Evolutionary conservation across 2,888 invertebrate genomes (phyloP), one percentile per base, ranked within the genome.

Genomic region (Pyrocoelia pectoralis): DNA sequence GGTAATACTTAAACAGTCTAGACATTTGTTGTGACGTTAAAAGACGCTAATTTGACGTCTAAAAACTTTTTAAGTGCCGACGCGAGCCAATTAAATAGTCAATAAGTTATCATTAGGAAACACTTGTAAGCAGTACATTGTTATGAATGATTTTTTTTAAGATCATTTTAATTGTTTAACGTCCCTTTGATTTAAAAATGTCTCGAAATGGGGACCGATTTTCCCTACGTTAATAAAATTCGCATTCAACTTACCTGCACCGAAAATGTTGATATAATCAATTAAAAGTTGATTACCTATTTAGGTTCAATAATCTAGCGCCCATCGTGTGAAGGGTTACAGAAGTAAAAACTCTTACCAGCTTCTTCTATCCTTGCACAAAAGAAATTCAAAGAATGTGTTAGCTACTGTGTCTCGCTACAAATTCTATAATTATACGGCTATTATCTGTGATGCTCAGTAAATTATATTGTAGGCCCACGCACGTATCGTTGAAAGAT

Each of bases 391-490:
- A n/a, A 58, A 50, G 58, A 63, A 58, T 63, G 63, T 63, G 54
- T 41, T 58, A 58, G 66, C 66, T 66, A 66, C 65, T 53, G 61
- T 67, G 60, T 66, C 70, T 68, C 65, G 68, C 65, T 67, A 55
- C 67, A 68, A 61, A 66, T 77, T 76, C 77, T 74, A 75, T 78
- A 79, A 79, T 79, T 78, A 79, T 71, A 76, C 73, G 73, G 77
- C 76, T 77, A 79, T 79, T 79, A 79, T 78, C 74, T 70, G 71
- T 74, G 77, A 79, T 79, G 74, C 77, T 73, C 74, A 73, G 75
- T 77, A 79, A 79, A 79, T 79, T 79, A 79, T 79, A 79, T 77
- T 76, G 77, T 73, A 74, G 74, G 75, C 79, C 79, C 78, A 79
- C 79, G 79, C 79, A 79, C 70, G 72, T 73, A 76, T 74, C 71